Percentiles rank a stretch among this genome's conserved stretches.
Conservation (phyloP, 2,888 invertebrate genomes). For the Chalcosyrphus nemorum region DNA sequence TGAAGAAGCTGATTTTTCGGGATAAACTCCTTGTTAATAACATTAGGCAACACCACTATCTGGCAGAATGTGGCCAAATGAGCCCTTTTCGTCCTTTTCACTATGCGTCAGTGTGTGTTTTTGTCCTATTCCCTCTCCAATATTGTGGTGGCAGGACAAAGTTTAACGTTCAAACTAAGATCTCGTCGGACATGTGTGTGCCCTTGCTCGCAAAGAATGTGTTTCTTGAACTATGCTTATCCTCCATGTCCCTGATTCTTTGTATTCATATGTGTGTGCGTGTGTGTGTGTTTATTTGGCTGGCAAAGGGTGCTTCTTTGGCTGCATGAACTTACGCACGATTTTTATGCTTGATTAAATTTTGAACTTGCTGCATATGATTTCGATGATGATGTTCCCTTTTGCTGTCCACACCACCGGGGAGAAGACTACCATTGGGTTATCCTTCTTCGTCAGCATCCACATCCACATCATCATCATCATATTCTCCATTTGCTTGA, state of each 20-base stretch:
- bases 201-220: not conserved
- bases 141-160: constrained; percentile 54
- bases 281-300: not conserved
- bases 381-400: constrained; percentile 33
- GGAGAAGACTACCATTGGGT: not conserved
- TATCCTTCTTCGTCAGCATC: constrained; percentile 41
- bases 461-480: constrained; percentile 4
- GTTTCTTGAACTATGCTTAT: constrained; percentile 18
- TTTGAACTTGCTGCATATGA: constrained; percentile 54
- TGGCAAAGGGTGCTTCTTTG: not conserved
- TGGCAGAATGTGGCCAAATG: constrained; percentile 41
- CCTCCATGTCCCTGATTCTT: not conserved
- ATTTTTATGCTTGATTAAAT: constrained; percentile 65
- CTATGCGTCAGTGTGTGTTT: not conserved
- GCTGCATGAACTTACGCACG: constrained; percentile 33
- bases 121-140: not conserved
- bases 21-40: constrained; percentile 50
- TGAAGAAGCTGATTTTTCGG: constrained; percentile 34
- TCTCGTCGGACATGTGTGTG: constrained; percentile 36
- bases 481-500: constrained; percentile 9
- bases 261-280: too few species aligned
- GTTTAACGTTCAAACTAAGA: constrained; percentile 48
- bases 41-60: constrained; percentile 49
- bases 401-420: not conserved
- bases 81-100: constrained; percentile 36